These are phyloP conservation scores for Phaenicophaeus curvirostris DNA, from an alignment of 2,797 vertebrate species.

Conservation along the genomic window DNA sequence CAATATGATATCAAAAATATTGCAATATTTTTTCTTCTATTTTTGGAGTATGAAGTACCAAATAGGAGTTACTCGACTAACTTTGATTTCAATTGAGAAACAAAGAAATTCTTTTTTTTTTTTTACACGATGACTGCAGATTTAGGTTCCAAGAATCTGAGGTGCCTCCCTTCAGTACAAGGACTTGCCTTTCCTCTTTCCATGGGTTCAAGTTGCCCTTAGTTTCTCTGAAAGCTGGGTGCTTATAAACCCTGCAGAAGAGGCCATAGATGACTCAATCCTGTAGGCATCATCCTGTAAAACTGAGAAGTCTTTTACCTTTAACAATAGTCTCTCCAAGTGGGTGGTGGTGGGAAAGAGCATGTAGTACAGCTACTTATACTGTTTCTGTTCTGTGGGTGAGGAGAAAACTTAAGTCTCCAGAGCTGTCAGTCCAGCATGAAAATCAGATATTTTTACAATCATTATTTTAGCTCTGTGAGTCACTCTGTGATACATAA, in stretches of 20 bases:
- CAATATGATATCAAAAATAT: not conserved
- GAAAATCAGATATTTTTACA: slow-evolving; percentile 51
- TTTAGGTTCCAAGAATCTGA: not conserved
- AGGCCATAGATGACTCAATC: not conserved
- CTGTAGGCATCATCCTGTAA: not conserved
- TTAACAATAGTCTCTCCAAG: slow-evolving; percentile 32
- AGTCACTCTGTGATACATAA: slow-evolving; percentile 35
- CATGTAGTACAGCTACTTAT: not conserved
- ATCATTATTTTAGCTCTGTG: slow-evolving; percentile 46
- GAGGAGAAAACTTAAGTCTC: not conserved
- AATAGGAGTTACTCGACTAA: not conserved
- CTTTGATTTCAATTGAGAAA: not conserved
- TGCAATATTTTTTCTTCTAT: accelerated
- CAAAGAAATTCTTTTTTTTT: not conserved
- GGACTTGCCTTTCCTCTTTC: not conserved
- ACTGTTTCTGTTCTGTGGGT: not conserved
- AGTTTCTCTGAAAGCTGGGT: not conserved
- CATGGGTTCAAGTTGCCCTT: not conserved
- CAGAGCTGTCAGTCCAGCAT: slow-evolving; percentile 5
- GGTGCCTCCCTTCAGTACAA: not conserved
- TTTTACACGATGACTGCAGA: not conserved
- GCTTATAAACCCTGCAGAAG: not conserved
- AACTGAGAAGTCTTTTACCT: slow-evolving; percentile 1
- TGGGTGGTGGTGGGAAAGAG: not conserved
- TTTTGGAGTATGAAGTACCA: not conserved